Evolutionary conservation across 2,113 vertebrate species (phyloP).

Genomic region (Prunella fulvescens): DNA sequence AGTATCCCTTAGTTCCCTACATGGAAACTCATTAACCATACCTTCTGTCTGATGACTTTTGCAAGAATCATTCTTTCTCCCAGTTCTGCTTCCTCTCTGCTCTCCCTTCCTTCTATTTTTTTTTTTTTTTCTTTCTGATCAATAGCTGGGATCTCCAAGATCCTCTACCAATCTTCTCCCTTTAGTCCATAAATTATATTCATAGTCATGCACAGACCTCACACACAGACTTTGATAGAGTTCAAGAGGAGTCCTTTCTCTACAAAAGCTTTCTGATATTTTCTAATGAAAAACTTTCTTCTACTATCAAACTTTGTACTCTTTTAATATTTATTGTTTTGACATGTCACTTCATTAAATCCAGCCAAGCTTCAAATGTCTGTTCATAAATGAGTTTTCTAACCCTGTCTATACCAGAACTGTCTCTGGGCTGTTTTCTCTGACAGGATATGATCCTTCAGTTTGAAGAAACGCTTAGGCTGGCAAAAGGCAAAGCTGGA

Average conservation of each 20-base stretch:
- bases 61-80: not conserved
- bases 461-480: not conserved
- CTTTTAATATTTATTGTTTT: slow-evolving; percentile 8
- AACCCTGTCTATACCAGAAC: not conserved
- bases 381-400: not conserved
- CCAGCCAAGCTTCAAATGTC: not conserved
- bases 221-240: not conserved
- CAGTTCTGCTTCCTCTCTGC: not conserved
- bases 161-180: not conserved
- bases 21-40: not conserved
- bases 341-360: not conserved
- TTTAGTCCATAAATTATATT: not conserved
- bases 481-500: not conserved
- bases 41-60: slow-evolving; percentile 9
- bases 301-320: not conserved
- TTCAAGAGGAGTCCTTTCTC: not conserved
- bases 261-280: not conserved
- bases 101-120: not conserved
- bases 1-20: not conserved
- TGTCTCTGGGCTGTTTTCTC: not conserved
- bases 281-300: not conserved
- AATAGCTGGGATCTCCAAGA: not conserved
- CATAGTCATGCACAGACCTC: not conserved
- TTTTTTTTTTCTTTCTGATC: not conserved
- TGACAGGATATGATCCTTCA: not conserved